phyloP scores from a whole-genome alignment of 2,113 vertebrate species.

The Sylvia atricapilla region DNA sequence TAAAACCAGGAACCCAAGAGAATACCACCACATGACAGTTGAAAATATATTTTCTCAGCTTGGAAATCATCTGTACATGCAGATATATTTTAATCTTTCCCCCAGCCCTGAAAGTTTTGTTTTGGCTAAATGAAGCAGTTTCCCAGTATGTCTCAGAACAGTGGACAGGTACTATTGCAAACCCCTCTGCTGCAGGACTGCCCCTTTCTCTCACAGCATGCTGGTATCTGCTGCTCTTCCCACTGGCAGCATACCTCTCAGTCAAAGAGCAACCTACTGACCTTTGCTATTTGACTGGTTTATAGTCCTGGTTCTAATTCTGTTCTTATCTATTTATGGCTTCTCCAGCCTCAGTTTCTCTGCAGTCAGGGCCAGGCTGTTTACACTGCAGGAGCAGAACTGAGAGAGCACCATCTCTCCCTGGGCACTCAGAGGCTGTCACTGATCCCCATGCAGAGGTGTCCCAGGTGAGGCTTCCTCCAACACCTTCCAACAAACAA shows the following conservation, averaged over 20 bases:
- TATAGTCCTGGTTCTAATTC: not conserved
- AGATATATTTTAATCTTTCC: not conserved
- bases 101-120: not conserved
- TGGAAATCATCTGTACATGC: not conserved
- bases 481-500: not conserved
- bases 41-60: not conserved
- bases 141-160: not conserved
- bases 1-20: not conserved
- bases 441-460: not conserved
- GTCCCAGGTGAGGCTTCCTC: not conserved
- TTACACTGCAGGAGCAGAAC: not conserved
- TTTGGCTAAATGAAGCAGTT: not conserved
- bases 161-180: not conserved
- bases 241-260: not conserved
- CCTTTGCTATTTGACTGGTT: not conserved
- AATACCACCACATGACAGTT: fast-evolving
- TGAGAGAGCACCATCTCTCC: not conserved
- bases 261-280: not conserved
- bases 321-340: not conserved
- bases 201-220: not conserved
- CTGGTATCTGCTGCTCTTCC: not conserved
- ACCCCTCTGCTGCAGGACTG: not conserved
- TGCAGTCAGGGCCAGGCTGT: fast-evolving
- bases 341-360: not conserved
- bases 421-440: no score